Percentiles rank a stretch among this genome's conserved stretches.
phyloP scores from a whole-genome alignment of 2,797 vertebrate genomes.

The Simalia tracyae region DNA sequence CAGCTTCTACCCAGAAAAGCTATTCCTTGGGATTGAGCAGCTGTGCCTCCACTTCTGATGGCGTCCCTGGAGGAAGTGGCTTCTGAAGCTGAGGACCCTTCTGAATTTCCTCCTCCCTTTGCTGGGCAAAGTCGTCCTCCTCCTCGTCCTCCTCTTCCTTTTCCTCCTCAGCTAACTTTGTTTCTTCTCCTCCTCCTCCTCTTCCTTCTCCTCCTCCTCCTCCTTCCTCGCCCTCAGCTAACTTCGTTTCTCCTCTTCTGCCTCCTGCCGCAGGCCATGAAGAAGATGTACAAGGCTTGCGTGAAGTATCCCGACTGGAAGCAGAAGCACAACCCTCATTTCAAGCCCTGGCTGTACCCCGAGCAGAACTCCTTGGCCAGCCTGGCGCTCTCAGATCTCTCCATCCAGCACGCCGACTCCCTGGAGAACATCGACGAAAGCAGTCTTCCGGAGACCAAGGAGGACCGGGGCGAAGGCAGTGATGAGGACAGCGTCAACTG shows the following conservation, averaged over 20 bases:
- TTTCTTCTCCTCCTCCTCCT: accelerated
- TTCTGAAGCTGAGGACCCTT: background rate
- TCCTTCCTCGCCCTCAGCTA: background rate
- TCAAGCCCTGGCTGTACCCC: constrained; percentile 93
- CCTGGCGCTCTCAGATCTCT: constrained; percentile 85
- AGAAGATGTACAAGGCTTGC: constrained; percentile 92
- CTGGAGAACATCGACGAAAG: constrained; percentile 98
- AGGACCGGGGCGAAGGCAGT: constrained; percentile 72
- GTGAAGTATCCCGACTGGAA: constrained; percentile 94
- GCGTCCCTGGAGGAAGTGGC: too few relatives aligned
- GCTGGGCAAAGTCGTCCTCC: background rate
- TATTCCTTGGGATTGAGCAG: background rate
- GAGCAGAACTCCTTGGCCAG: constrained; percentile 88
- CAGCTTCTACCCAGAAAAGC: too few relatives aligned
- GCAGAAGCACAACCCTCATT: constrained; percentile 83
- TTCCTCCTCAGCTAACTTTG: background rate
- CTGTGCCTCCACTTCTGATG: background rate
- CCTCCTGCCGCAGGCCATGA: constrained; percentile 83
- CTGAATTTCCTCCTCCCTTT: background rate
- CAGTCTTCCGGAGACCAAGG: constrained; percentile 79
- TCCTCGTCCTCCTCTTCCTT: too few relatives aligned
- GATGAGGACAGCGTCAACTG: constrained; percentile 60
- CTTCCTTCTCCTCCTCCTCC: accelerated
- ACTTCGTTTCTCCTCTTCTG: too few relatives aligned
- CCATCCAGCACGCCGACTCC: constrained; percentile 89